These are phyloP conservation scores for Spheniscus mendiculus DNA, from an alignment of 2,113 vertebrate genomes.

Conservation along the genomic window DNA sequence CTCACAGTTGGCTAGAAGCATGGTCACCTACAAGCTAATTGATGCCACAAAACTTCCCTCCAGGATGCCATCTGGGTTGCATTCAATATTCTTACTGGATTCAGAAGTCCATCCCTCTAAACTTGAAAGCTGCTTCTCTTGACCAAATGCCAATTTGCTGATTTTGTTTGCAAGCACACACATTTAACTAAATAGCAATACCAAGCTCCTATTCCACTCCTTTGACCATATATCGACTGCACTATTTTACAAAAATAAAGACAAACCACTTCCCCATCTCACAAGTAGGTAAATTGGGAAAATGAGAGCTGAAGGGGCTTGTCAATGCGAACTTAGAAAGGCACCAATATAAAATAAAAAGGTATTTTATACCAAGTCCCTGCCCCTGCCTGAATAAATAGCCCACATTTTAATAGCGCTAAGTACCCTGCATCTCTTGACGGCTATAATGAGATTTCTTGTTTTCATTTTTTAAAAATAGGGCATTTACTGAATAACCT, in stretches of 20 bases:
- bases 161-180: constrained; percentile 57
- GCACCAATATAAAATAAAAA: neutral
- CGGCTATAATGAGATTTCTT: neutral
- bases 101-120: constrained; percentile 4
- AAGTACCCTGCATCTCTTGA: neutral
- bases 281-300: neutral
- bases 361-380: neutral
- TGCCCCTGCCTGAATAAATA: neutral
- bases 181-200: neutral
- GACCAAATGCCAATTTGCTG: constrained; percentile 44
- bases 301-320: neutral
- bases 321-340: neutral
- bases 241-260: neutral
- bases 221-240: neutral
- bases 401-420: neutral
- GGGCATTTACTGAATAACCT: neutral
- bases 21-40: constrained; percentile 62
- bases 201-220: neutral
- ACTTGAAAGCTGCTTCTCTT: constrained; percentile 50
- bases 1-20: constrained; percentile 48
- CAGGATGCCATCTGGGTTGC: constrained; percentile 57
- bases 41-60: constrained; percentile 62
- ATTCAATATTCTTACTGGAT: constrained; percentile 27
- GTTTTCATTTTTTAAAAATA: neutral
- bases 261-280: neutral